These are phyloP conservation scores for Crotalus tigris DNA, from an alignment of 2,113 vertebrate genomes.

Conservation along the genomic window DNA sequence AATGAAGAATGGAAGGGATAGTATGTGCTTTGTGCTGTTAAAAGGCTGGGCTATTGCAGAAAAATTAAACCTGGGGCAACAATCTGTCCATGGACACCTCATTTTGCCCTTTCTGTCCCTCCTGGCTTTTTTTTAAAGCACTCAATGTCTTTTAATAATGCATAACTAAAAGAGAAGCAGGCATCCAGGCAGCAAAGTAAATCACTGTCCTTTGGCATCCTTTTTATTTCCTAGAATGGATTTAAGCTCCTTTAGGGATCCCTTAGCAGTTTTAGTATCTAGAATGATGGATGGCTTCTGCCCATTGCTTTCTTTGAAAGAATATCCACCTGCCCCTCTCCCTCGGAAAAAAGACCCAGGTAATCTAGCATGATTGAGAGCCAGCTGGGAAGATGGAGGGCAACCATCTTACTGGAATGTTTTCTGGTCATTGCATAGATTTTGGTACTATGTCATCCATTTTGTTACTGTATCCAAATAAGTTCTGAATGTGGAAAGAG, in stretches of 20 bases:
- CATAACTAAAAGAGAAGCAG: neutral
- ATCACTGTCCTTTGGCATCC: neutral
- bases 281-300: neutral
- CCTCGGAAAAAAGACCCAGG: neutral
- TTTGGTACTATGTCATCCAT: neutral
- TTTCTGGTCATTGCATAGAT: neutral
- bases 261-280: neutral
- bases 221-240: neutral
- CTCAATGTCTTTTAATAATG: neutral
- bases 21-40: neutral
- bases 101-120: neutral
- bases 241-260: neutral
- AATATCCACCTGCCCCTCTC: neutral
- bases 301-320: neutral
- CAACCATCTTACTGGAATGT: neutral
- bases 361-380: neutral
- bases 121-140: neutral
- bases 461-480: neutral
- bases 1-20: slow-evolving; percentile 1
- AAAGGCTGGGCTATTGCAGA: neutral
- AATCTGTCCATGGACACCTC: neutral
- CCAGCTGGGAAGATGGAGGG: neutral
- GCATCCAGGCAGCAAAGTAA: neutral
- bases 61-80: neutral
- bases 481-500: neutral